Percentiles rank a stretch among this genome's conserved stretches.
Evolutionary conservation across 2,797 vertebrate genomes (phyloP).

Genomic region (Tragelaphus oryx): DNA sequence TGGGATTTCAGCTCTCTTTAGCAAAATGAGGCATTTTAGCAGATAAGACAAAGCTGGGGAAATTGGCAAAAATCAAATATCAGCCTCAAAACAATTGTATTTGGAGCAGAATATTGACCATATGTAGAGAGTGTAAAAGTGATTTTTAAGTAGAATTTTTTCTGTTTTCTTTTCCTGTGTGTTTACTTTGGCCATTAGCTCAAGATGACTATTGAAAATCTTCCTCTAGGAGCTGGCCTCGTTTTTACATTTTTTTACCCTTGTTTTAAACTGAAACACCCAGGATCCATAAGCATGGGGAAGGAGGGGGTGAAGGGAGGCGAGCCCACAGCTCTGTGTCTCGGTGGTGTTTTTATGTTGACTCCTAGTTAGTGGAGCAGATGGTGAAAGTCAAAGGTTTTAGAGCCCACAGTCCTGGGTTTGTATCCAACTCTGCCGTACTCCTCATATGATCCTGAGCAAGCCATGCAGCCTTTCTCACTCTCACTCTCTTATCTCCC

Average conservation of each 20-base stretch:
- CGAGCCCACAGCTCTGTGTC: background rate
- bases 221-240: conserved; percentile 45
- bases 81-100: conserved; percentile 53
- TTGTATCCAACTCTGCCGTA: background rate
- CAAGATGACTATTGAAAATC: conserved; percentile 49
- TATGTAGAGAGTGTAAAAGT: conserved; percentile 44
- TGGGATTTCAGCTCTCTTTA: background rate
- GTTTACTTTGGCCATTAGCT: conserved; percentile 71
- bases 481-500: background rate
- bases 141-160: conserved; percentile 27
- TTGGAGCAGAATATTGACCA: conserved; percentile 59
- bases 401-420: background rate
- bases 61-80: conserved; percentile 53
- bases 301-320: background rate
- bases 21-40: conserved; percentile 48
- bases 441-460: background rate
- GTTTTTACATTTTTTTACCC: conserved; percentile 43
- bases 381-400: background rate
- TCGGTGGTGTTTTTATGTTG: background rate
- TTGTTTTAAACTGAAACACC: conserved; percentile 33
- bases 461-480: background rate
- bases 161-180: background rate
- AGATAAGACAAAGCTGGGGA: conserved; percentile 53
- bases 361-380: background rate
- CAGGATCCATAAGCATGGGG: background rate